Base-by-base conservation (phyloP, 2,888 invertebrate species). In the Cremastinae sp. region DNA sequence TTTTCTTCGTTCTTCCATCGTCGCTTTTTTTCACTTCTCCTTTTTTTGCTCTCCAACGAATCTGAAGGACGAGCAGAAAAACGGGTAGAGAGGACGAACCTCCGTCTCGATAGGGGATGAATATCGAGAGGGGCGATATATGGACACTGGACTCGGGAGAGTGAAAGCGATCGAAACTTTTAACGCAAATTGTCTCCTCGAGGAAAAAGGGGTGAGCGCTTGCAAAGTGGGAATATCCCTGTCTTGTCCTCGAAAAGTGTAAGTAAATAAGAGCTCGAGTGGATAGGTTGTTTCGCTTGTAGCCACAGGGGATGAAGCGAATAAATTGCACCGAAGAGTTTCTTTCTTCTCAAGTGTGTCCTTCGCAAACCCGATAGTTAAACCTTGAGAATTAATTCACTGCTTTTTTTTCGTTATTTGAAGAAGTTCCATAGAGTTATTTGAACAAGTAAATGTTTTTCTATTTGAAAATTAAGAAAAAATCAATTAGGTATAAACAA, bases 151-250 rank as follows among this genome's bases (percentile, higher is more conserved):
- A 41, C 10, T 56, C 64, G 28, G 38, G 64, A 65, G 70, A 70
- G 74, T 65, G 70, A 75, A 59, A 75, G 68, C 68, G 66, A 75
- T 75, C 62, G 62, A 72, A 75, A 75, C 72, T 75, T 75, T 72
- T 45, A 72, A 75, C 66, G 75, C 62, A 75, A 75, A 75, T 72
- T 62, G 72, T 75, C 68, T 56, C 47, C 18, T 41, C 47, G 34
- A 18, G 10, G 10, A 28, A 28, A 53, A 59, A 18, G 28, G 16
- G 8, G 38, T 12, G 59, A 28, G 51, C 43, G 54, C 18, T 9
- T 36, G 36, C 9, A 20, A 14, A 28, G 22, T 18, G 9, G 18
- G 34, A 22, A 38, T 18, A 7, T 69, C 53, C 53, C 22, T n/a
- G 62, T 41, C 54, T 65, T 38, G 51, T 51, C 43, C 28, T 58